Evolutionary conservation across 1,140 invertebrate genomes (phyloP).

Genomic region (Zaprionus gabonicus): DNA sequence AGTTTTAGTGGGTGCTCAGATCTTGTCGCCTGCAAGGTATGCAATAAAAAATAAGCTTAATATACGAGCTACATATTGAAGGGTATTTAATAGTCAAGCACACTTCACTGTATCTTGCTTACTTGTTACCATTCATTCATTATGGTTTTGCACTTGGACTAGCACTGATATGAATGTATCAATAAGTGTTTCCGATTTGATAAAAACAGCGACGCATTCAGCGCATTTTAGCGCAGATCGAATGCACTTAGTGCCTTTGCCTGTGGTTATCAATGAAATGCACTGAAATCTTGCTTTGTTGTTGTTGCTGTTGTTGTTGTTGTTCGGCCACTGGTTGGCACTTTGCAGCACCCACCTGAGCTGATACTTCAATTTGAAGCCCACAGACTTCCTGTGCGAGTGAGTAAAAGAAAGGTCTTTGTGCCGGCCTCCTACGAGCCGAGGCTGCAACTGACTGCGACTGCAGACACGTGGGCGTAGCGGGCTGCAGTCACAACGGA

Average conservation of each 20-base stretch:
- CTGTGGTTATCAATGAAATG: constrained; percentile 36
- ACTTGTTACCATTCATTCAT: constrained; percentile 45
- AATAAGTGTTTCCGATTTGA: constrained; percentile 71
- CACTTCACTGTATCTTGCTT: neutral
- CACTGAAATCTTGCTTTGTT: neutral
- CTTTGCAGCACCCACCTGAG: constrained; percentile 62
- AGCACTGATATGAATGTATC: constrained; percentile 62
- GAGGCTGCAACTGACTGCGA: constrained; percentile 12
- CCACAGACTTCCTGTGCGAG: constrained; percentile 63
- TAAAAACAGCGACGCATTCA: constrained; percentile 7
- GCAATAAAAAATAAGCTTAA: neutral
- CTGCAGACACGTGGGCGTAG: constrained; percentile 49
- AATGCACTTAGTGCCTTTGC: neutral
- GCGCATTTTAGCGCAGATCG: neutral
- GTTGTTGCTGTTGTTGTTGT: neutral
- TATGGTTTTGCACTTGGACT: constrained; percentile 66
- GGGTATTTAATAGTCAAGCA: neutral
- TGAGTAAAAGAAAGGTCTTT: constrained; percentile 69
- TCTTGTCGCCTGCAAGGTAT: neutral
- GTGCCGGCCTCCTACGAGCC: constrained; percentile 44
- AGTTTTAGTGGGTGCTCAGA: neutral
- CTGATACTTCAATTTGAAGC: constrained; percentile 52
- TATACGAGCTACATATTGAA: too few relatives aligned
- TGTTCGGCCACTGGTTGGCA: constrained; percentile 26
- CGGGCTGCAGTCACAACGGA: constrained; percentile 59